Percentiles rank a stretch among this genome's conserved stretches.
phyloP scores from a whole-genome alignment of 2,888 invertebrate genomes.

The Drosophila histrio region DNA sequence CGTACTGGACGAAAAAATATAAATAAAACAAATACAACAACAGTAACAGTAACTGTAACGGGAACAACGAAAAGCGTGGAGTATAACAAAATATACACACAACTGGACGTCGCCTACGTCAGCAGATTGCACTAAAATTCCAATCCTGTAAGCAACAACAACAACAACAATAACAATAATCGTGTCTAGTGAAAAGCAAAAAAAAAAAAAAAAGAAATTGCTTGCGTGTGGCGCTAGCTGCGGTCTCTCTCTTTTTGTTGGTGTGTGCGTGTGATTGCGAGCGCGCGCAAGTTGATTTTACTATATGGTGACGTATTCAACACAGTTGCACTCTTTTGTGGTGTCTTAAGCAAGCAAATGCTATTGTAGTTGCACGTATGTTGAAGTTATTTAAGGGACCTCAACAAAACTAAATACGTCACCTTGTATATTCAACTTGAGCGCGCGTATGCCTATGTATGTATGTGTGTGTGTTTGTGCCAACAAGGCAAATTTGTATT shows the following conservation, averaged over 20 bases:
- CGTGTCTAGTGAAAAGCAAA: conserved; percentile 46
- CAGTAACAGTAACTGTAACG: conserved; percentile 9
- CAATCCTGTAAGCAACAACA: conserved; percentile 69
- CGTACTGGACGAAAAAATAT: conserved; percentile 21
- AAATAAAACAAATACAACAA: conserved; percentile 6
- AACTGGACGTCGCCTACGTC: conserved; percentile 55
- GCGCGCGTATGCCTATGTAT: conserved; percentile 17
- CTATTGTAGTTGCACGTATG: too few relatives aligned
- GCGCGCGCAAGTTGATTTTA: too few relatives aligned
- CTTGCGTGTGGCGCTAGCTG: conserved; percentile 47
- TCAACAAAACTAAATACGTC: too few relatives aligned
- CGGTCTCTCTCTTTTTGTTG: conserved; percentile 19
- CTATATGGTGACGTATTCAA: too few relatives aligned
- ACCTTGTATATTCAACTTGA: too few relatives aligned
- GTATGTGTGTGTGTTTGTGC: conserved; percentile 45
- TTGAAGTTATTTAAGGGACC: too few relatives aligned
- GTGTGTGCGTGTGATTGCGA: conserved; percentile 29
- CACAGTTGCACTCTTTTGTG: too few relatives aligned
- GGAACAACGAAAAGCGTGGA: background rate
- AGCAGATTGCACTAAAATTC: conserved; percentile 50
- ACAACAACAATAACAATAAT: conserved; percentile 33
- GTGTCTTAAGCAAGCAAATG: too few relatives aligned
- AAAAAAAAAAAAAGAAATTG: conserved; percentile 60
- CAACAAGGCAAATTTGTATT: conserved; percentile 68
- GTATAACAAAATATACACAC: background rate